Evolutionary conservation across 2,113 vertebrate species (phyloP).

Genomic region (Aspiorhynchus laticeps): DNA sequence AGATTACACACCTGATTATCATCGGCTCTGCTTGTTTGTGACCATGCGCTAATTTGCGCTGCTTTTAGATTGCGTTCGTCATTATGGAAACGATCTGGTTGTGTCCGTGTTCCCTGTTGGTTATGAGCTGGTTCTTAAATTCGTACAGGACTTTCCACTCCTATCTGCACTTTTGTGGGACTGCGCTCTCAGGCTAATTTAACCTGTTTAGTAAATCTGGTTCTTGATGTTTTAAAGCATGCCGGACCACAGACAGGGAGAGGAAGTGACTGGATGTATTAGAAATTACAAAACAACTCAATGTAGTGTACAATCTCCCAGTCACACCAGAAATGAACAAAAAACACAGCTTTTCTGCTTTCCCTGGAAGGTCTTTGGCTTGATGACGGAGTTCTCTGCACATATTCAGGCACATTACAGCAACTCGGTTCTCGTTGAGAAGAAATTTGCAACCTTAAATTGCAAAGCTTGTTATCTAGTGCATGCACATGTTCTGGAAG

Average conservation of each 20-base stretch:
- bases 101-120: no score
- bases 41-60: no score
- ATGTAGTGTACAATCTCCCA: not conserved
- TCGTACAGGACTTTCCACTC: no score
- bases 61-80: no score
- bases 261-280: not conserved
- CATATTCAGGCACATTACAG: not conserved
- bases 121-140: no score
- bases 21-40: no score
- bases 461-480: not conserved
- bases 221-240: not conserved
- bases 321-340: not conserved
- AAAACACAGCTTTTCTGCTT: not conserved
- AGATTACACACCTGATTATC: no score
- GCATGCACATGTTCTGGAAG: not conserved
- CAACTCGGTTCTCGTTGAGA: not conserved
- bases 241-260: not conserved
- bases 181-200: no score
- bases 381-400: not conserved
- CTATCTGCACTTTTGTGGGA: no score
- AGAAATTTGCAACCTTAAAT: not conserved
- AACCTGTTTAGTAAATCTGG: no score
- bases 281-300: not conserved
- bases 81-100: no score
- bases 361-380: not conserved